Evolutionary conservation across 1,140 invertebrate species (phyloP).

Genomic region (Drosophila takahashii): DNA sequence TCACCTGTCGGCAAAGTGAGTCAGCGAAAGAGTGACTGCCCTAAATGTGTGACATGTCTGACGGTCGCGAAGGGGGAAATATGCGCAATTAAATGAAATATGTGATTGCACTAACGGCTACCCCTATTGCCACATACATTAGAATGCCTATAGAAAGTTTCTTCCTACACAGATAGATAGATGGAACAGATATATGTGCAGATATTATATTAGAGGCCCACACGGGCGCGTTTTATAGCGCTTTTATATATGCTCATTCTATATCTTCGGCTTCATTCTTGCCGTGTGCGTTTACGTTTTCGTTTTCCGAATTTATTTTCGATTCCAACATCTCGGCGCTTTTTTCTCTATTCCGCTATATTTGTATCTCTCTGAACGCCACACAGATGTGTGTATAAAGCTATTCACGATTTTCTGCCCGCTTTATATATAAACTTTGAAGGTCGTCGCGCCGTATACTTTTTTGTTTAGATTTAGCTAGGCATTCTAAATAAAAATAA

Average conservation of each 20-base stretch:
- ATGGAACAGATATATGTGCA: slow-evolving; percentile 19
- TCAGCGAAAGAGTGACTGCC: slow-evolving; percentile 51
- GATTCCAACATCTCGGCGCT: slow-evolving; percentile 48
- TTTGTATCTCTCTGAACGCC: slow-evolving; percentile 37
- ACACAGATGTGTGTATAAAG: slow-evolving; percentile 62
- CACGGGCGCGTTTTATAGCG: slow-evolving; percentile 67
- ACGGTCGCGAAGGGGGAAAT: slow-evolving; percentile 12
- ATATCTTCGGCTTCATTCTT: slow-evolving; percentile 68
- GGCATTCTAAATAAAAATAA: slow-evolving; percentile 66
- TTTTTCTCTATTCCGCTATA: slow-evolving; percentile 44
- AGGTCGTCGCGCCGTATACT: slow-evolving; percentile 69
- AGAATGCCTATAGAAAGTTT: slow-evolving; percentile 33
- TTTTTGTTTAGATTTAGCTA: slow-evolving; percentile 78
- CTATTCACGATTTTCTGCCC: slow-evolving; percentile 66
- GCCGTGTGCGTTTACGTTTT: slow-evolving; percentile 72
- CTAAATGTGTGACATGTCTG: slow-evolving; percentile 61
- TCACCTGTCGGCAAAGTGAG: slow-evolving; percentile 62
- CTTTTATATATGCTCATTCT: slow-evolving; percentile 52
- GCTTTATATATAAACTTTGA: slow-evolving; percentile 76
- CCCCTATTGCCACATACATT: slow-evolving; percentile 16
- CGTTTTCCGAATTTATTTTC: slow-evolving; percentile 63
- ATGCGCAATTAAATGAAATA: slow-evolving; percentile 35
- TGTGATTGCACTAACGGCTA: slow-evolving; percentile 20
- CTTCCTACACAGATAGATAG: slow-evolving; percentile 4
- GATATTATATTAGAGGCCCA: slow-evolving; percentile 46